Evolutionary conservation across 2,888 invertebrate genomes (phyloP).

Genomic region (Agrilus biguttatus): DNA sequence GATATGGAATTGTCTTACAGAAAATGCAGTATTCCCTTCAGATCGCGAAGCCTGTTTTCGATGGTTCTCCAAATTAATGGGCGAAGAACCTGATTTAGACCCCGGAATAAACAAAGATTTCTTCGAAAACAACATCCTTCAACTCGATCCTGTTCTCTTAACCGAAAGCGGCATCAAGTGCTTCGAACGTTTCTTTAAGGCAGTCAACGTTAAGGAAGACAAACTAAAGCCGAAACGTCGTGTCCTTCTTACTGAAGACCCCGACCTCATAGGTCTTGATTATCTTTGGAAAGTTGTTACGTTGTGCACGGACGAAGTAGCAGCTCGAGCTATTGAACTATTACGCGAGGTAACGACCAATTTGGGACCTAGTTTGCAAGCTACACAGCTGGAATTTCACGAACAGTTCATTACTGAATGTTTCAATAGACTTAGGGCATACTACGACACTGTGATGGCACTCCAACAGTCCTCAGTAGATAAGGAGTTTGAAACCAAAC

Average conservation of each 20-base stretch:
- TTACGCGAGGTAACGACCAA: slow-evolving; percentile 89
- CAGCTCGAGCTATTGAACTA: slow-evolving; percentile 79
- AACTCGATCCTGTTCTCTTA: slow-evolving; percentile 76
- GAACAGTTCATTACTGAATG: slow-evolving; percentile 86
- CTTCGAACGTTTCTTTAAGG: slow-evolving; percentile 78
- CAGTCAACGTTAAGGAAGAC: slow-evolving; percentile 88
- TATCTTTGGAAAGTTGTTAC: slow-evolving; percentile 82
- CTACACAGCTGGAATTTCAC: slow-evolving; percentile 69
- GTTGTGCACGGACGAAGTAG: slow-evolving; percentile 83
- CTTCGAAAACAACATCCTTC: slow-evolving; percentile 87
- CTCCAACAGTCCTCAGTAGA: slow-evolving; percentile 37
- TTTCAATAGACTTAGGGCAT: slow-evolving; percentile 73
- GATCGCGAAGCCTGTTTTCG: slow-evolving; percentile 96
- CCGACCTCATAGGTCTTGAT: slow-evolving; percentile 89
- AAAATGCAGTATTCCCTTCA: slow-evolving; percentile 78
- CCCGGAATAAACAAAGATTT: slow-evolving; percentile 92
- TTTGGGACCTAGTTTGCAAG: slow-evolving; percentile 72
- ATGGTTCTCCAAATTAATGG: slow-evolving; percentile 96
- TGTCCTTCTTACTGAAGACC: slow-evolving; percentile 78
- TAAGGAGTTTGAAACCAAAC: slow-evolving; percentile 32
- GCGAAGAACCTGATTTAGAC: slow-evolving; percentile 92
- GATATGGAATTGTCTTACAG: slow-evolving; percentile 93
- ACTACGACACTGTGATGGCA: slow-evolving; percentile 68
- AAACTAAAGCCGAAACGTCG: slow-evolving; percentile 79
- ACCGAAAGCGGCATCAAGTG: slow-evolving; percentile 94